A percentile compares a stretch with the other conserved stretches of the same genome.
Evolutionary conservation across 2,113 vertebrate genomes (phyloP).

Genomic region (Bettongia penicillata): DNA sequence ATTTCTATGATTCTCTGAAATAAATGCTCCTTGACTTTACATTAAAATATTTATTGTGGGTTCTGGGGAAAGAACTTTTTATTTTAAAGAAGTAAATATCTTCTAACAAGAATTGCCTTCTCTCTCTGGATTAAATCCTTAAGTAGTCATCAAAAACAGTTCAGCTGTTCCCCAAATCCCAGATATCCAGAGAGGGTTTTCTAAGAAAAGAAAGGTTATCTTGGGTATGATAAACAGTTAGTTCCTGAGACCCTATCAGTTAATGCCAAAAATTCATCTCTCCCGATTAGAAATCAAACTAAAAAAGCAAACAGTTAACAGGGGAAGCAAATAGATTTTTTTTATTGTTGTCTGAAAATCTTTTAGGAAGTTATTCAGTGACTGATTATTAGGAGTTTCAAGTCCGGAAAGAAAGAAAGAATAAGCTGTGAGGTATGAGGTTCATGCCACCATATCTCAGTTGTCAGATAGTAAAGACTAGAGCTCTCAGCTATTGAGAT

Average conservation of each 20-base stretch:
- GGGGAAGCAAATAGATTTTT: constrained; percentile 34
- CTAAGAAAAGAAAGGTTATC: constrained; percentile 41
- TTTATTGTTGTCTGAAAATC: constrained; percentile 31
- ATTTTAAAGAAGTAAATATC: constrained; percentile 5
- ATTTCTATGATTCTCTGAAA: constrained; percentile 28
- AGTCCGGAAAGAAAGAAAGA: constrained; percentile 34
- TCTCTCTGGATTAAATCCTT: constrained; percentile 11
- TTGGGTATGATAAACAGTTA: constrained; percentile 5
- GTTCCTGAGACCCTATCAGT: constrained; percentile 27
- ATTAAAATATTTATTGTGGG: constrained; percentile 40
- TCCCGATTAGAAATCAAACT: constrained; percentile 53
- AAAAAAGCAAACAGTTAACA: constrained; percentile 8
- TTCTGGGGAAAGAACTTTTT: background rate
- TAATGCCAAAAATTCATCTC: constrained; percentile 29
- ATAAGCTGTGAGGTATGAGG: constrained; percentile 2
- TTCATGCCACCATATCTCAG: background rate
- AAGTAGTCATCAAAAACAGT: constrained; percentile 14
- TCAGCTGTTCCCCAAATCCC: background rate
- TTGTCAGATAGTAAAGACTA: constrained; percentile 13
- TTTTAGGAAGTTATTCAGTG: constrained; percentile 26
- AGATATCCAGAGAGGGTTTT: background rate
- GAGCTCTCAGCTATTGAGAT: constrained; percentile 30
- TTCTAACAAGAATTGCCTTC: constrained; percentile 38
- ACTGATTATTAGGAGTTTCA: constrained; percentile 16
- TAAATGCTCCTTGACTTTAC: constrained; percentile 18